These are phyloP conservation scores for Uria aalge DNA, from an alignment of 2,113 vertebrate species.

Conservation along the genomic window DNA sequence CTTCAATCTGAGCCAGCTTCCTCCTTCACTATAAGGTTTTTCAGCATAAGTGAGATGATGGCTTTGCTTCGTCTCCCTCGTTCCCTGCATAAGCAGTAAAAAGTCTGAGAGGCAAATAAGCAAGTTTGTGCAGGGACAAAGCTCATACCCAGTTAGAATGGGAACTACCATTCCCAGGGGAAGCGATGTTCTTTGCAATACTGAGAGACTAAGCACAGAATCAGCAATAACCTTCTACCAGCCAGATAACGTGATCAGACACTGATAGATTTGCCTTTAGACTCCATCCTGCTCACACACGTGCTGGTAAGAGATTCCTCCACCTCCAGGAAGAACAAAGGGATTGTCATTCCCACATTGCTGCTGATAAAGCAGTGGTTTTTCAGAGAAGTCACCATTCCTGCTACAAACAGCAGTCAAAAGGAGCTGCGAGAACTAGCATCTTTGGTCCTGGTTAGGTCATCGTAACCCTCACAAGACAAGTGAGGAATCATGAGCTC, in stretches of 20 bases:
- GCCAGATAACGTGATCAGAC: not conserved
- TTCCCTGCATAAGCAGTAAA: not conserved
- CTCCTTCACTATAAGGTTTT: conserved; percentile 3
- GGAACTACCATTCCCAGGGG: not conserved
- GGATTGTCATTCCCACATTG: not conserved
- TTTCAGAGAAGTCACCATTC: not conserved
- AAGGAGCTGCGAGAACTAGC: not conserved
- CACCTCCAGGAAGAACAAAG: not conserved
- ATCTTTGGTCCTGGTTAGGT: conserved; percentile 10
- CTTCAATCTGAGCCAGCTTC: conserved; percentile 38
- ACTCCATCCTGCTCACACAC: not conserved
- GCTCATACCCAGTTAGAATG: not conserved
- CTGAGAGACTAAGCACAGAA: not conserved
- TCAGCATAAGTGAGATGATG: not conserved
- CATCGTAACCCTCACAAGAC: conserved; percentile 5
- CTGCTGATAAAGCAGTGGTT: not conserved
- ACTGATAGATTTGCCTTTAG: not conserved
- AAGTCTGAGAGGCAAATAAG: not conserved
- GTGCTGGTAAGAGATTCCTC: not conserved
- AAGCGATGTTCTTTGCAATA: not conserved
- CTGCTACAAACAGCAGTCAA: not conserved
- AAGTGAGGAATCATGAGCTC: conserved; percentile 54
- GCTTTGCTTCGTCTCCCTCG: not conserved
- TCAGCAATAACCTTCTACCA: not conserved
- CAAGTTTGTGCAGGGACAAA: not conserved